These are phyloP conservation scores for Coilia nasus DNA, from an alignment of 2,797 vertebrate genomes.

Conservation along the genomic window DNA sequence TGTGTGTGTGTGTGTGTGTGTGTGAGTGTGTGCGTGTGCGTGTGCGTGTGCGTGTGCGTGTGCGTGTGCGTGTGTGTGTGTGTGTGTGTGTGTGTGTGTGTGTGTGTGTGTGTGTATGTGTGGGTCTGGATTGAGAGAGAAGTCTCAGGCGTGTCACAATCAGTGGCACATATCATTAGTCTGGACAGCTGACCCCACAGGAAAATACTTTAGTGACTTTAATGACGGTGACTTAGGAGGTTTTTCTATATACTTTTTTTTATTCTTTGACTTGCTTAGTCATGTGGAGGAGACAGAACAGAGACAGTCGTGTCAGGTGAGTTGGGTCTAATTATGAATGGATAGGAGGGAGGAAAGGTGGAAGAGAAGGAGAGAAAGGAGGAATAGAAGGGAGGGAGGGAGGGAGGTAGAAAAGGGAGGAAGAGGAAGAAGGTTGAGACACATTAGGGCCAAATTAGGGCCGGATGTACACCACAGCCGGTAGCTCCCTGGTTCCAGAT, in stretches of 20 bases:
- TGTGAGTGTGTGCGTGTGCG: not conserved
- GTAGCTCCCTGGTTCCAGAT: not conserved
- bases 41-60: not conserved
- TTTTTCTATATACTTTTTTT: not conserved
- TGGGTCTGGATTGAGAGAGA: not conserved
- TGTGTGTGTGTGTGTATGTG: conserved; percentile 15
- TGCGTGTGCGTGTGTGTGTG: not conserved
- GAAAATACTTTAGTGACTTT: not conserved
- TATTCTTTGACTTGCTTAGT: not conserved
- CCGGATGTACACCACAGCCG: not conserved
- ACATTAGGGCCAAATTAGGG: not conserved
- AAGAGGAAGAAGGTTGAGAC: not conserved
- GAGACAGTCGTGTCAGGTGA: not conserved
- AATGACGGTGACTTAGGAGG: not conserved
- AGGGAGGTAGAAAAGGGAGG: too few species aligned
- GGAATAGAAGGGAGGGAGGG: too few species aligned
- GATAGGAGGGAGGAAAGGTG: too few species aligned
- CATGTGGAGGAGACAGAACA: not conserved
- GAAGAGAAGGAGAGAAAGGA: too few species aligned
- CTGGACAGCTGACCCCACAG: not conserved
- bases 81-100: conserved; percentile 1
- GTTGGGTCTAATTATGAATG: not conserved
- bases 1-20: conserved; percentile 3
- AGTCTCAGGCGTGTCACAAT: not conserved
- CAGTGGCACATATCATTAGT: not conserved